A percentile compares a stretch with the other conserved stretches of the same genome.
Conservation (phyloP, 2,113 vertebrate species). For the Anoplopoma fimbria region DNA sequence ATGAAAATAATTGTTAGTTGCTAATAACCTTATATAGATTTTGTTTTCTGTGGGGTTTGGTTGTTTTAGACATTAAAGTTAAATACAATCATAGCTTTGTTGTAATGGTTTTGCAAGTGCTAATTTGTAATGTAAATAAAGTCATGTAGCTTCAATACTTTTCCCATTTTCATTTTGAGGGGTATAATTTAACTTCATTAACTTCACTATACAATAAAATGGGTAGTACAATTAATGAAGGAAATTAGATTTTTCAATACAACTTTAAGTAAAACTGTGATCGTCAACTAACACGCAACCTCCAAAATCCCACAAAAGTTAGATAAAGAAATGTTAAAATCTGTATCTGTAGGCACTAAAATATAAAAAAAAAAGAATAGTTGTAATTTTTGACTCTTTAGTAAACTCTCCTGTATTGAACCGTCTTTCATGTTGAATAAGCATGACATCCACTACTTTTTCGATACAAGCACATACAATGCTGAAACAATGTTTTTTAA, state of each 20-base stretch:
- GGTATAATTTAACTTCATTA: not conserved
- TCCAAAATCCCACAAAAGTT: not conserved
- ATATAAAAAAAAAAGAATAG: not conserved
- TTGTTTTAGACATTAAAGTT: not conserved
- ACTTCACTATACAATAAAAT: not conserved
- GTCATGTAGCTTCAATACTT: not conserved
- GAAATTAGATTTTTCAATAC: not conserved
- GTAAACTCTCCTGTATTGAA: not conserved
- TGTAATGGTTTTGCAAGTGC: not conserved
- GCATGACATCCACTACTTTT: not conserved
- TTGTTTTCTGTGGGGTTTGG: not conserved
- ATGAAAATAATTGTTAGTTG: not conserved
- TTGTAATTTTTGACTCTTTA: not conserved
- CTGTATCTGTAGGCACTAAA: not conserved
- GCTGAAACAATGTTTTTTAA: not conserved
- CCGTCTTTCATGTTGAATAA: not conserved
- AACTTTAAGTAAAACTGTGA: not conserved
- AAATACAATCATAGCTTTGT: not conserved
- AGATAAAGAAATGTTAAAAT: not conserved
- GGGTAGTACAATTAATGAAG: not conserved
- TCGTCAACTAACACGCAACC: not conserved
- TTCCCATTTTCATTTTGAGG: not conserved
- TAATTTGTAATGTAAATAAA: not conserved
- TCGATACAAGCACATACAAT: not conserved
- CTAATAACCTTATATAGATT: not conserved